Percentiles rank a stretch among this genome's conserved stretches.
phyloP scores from a whole-genome alignment of 2,888 invertebrate genomes.

The Diaperis boleti region DNA sequence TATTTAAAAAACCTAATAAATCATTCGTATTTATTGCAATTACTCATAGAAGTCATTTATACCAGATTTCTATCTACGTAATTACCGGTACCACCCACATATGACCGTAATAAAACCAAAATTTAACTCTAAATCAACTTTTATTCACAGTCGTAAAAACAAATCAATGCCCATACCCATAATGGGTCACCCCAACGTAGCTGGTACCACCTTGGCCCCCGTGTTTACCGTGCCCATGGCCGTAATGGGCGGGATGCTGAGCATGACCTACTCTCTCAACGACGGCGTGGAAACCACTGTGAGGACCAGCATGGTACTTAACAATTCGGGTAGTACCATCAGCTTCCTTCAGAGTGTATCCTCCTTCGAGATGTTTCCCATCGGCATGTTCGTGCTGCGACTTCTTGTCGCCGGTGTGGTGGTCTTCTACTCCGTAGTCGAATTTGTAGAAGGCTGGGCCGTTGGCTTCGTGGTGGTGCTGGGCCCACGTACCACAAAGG shows the following conservation, averaged over 20 bases:
- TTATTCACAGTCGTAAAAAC: no score
- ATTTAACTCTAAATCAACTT: no score
- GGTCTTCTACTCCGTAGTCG: slow-evolving; percentile 55
- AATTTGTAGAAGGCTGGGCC: slow-evolving; percentile 39
- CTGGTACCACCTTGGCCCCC: slow-evolving; percentile 51
- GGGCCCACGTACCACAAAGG: background rate
- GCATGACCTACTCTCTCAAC: slow-evolving; percentile 52
- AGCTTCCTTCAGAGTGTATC: slow-evolving; percentile 55
- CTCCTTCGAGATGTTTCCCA: slow-evolving; percentile 54
- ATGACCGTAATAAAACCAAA: no score
- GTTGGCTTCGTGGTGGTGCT: background rate
- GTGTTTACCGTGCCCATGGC: no score
- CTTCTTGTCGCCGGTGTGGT: slow-evolving; percentile 56
- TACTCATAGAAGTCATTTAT: no score
- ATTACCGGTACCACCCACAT: no score
- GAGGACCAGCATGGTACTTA: slow-evolving; percentile 45
- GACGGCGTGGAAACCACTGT: slow-evolving; percentile 52
- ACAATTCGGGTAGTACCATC: slow-evolving; percentile 57
- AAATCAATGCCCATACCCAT: no score
- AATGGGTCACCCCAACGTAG: slow-evolving; percentile 51
- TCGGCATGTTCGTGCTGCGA: slow-evolving; percentile 54
- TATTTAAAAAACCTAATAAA: no score
- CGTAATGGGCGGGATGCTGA: slow-evolving; percentile 51
- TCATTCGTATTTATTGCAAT: no score
- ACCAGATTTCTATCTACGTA: no score